Conservation (phyloP, 2,797 vertebrate genomes). For the Karalla daura region DNA sequence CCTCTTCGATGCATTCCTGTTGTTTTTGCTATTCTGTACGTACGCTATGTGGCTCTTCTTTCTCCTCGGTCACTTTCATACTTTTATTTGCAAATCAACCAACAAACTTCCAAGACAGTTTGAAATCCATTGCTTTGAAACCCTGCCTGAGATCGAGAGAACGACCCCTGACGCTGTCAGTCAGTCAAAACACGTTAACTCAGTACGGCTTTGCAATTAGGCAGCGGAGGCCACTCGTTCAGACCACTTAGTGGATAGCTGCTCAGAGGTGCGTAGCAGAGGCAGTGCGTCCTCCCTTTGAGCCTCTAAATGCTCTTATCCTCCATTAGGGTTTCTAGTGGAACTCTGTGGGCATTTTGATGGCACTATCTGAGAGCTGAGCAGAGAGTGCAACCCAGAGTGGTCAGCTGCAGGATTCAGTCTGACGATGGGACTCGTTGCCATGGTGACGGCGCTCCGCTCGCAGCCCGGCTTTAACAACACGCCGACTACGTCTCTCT, state of each 20-base stretch:
- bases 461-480: neutral
- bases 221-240: slow-evolving; percentile 17
- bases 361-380: slow-evolving; percentile 13
- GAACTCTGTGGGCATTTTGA: slow-evolving; percentile 24
- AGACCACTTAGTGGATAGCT: slow-evolving; percentile 35
- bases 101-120: too few species aligned
- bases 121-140: too few species aligned
- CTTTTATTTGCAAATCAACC: too few species aligned
- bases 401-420: slow-evolving; percentile 2
- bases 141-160: too few species aligned
- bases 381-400: slow-evolving; percentile 35
- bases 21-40: too few species aligned
- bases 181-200: slow-evolving; percentile 18
- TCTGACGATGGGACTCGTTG: neutral
- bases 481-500: neutral
- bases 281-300: slow-evolving; percentile 22
- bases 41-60: too few species aligned
- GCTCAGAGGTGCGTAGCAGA: slow-evolving; percentile 20
- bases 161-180: too few species aligned
- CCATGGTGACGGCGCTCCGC: neutral
- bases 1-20: too few species aligned
- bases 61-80: too few species aligned
- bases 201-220: neutral
- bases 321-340: slow-evolving; percentile 46
- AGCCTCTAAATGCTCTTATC: slow-evolving; percentile 49